These are phyloP conservation scores for Oikopleura vanhoeffeni DNA, from an alignment of 23 tunicate genomes.

Conservation along the genomic window DNA sequence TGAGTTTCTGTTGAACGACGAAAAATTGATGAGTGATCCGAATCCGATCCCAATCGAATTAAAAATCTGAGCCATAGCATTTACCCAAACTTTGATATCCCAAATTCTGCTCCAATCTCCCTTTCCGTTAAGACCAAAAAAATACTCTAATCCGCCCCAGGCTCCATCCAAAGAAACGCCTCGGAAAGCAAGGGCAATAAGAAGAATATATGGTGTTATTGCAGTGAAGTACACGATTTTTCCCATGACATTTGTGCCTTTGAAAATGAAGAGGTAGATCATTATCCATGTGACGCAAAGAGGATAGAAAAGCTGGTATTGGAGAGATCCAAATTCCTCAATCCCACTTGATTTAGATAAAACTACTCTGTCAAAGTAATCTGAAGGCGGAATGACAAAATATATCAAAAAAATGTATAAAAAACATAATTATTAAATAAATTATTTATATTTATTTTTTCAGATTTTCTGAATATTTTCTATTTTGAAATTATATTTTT, in stretches of 20 bases:
- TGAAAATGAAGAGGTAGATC: conserved; percentile 47
- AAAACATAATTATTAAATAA: too few species aligned
- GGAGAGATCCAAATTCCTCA: conserved; percentile 45
- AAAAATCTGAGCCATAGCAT: conserved; percentile 74
- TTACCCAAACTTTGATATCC: conserved; percentile 40
- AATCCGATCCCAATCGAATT: conserved; percentile 64
- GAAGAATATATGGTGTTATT: conserved; percentile 49
- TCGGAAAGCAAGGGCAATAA: conserved; percentile 27
- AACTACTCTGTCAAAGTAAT: conserved; percentile 21
- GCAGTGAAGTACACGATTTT: conserved; percentile 50
- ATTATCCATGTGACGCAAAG: conserved; percentile 50
- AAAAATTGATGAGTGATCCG: conserved; percentile 68
- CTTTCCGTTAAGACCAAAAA: conserved; percentile 33
- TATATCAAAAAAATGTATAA: too few species aligned
- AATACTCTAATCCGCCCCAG: conserved; percentile 28
- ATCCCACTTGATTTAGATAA: conserved; percentile 39
- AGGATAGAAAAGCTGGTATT: conserved; percentile 39
- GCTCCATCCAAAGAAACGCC: conserved; percentile 49
- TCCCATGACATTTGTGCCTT: conserved; percentile 32
- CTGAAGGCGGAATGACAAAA: neutral
- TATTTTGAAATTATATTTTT: too few species aligned
- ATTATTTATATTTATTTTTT: too few species aligned
- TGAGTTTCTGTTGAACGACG: conserved; percentile 51
- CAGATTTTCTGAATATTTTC: too few species aligned
- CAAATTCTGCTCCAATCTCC: conserved; percentile 19